phyloP scores from a whole-genome alignment of 2,888 invertebrate genomes.

The Parelbella ahira region DNA sequence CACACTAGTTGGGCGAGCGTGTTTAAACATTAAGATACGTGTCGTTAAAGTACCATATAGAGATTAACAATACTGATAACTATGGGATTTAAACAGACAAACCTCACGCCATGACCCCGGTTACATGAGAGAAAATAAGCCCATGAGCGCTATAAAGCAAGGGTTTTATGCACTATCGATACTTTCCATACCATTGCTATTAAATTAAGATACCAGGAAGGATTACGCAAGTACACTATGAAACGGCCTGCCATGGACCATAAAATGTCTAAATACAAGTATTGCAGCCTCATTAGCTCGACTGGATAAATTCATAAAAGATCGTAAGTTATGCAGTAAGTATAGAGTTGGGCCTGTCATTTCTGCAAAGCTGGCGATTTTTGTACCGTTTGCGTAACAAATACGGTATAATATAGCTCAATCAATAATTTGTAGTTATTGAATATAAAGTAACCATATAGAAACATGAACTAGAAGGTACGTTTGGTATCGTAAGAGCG shows the following conservation, averaged over 20 bases:
- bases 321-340: too few relatives aligned
- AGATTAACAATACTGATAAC: slow-evolving; percentile 21
- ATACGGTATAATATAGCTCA: too few relatives aligned
- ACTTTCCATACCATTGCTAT: slow-evolving; percentile 8
- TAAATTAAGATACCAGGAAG: slow-evolving; percentile 15
- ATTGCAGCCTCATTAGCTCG: slow-evolving; percentile 11
- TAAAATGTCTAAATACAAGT: slow-evolving; percentile 14
- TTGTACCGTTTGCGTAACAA: too few relatives aligned
- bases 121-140: slow-evolving; percentile 15
- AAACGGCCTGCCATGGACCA: slow-evolving; percentile 10
- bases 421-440: too few relatives aligned
- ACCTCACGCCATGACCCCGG: slow-evolving; percentile 19
- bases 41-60: background rate
- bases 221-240: slow-evolving; percentile 18
- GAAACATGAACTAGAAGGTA: too few relatives aligned
- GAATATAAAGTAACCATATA: too few relatives aligned
- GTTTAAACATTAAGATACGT: slow-evolving; percentile 14
- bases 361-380: too few relatives aligned
- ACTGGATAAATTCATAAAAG: slow-evolving; percentile 12
- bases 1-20: background rate
- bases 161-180: slow-evolving; percentile 5
- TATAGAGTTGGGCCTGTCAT: too few relatives aligned
- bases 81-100: slow-evolving; percentile 22
- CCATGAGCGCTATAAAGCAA: slow-evolving; percentile 9
- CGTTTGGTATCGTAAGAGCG: too few relatives aligned